phyloP scores from a whole-genome alignment of 2,113 vertebrate genomes.

The Zosterops lateralis region DNA sequence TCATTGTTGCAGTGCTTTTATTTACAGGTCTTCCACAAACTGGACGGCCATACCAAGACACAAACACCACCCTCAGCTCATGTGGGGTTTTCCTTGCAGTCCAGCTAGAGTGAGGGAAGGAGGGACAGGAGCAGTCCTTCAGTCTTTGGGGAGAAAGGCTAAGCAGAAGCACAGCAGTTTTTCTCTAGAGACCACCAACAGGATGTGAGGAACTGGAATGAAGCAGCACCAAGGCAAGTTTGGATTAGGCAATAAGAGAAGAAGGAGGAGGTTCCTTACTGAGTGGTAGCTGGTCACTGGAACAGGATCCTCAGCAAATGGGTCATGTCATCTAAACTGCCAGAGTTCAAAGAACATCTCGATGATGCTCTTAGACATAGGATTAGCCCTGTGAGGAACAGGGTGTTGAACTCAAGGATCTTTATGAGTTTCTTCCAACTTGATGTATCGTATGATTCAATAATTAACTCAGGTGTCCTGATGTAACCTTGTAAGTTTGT shows the following conservation, averaged over 20 bases:
- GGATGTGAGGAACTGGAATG: accelerated
- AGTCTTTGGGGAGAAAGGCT: background rate
- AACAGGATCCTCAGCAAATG: background rate
- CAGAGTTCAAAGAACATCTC: background rate
- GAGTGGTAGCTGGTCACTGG: background rate
- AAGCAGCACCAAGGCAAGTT: background rate
- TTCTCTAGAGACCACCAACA: background rate
- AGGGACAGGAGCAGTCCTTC: accelerated
- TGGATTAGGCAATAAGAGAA: background rate
- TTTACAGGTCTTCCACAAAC: background rate
- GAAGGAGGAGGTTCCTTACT: background rate
- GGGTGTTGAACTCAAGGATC: background rate
- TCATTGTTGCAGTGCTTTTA: background rate
- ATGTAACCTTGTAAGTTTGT: background rate
- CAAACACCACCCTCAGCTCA: background rate
- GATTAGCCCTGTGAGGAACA: background rate
- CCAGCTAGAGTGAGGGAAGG: background rate
- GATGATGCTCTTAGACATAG: background rate
- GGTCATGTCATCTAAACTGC: background rate
- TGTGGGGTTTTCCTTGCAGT: background rate
- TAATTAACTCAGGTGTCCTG: background rate
- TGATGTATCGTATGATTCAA: background rate
- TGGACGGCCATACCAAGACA: background rate
- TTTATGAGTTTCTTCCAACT: background rate
- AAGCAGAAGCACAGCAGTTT: background rate